A percentile compares a stretch with the other conserved stretches of the same genome.
These are phyloP conservation scores for Brenthis ino DNA, from an alignment of 2,888 invertebrate genomes.

Conservation along the genomic window DNA sequence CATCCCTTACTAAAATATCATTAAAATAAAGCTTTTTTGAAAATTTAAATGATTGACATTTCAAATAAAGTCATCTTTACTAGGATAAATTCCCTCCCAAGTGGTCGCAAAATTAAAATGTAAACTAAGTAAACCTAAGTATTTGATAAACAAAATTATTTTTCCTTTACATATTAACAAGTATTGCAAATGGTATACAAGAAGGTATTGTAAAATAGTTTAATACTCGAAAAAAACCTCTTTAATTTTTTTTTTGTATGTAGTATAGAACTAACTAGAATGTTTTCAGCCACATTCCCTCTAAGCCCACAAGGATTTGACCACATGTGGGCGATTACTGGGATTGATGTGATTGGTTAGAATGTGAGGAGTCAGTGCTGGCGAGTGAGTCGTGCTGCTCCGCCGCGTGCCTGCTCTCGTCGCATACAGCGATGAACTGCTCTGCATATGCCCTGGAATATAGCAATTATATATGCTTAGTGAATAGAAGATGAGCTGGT, in stretches of 20 bases:
- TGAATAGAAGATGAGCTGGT: too few species aligned
- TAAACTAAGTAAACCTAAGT: too few species aligned
- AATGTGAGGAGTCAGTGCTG: conserved; percentile 58
- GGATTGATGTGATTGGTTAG: conserved; percentile 41
- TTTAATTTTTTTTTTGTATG: neutral
- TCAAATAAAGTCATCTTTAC: too few species aligned
- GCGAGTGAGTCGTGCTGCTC: conserved; percentile 73
- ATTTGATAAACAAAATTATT: too few species aligned
- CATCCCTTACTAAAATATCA: neutral
- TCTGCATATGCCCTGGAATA: conserved; percentile 81
- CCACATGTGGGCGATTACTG: conserved; percentile 7
- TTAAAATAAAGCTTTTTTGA: conserved; percentile 11
- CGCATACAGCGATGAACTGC: conserved; percentile 84
- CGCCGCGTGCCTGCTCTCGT: conserved; percentile 77
- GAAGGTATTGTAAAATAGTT: too few species aligned
- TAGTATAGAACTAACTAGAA: neutral
- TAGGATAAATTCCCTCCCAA: too few species aligned
- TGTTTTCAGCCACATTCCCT: neutral
- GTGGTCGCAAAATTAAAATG: too few species aligned
- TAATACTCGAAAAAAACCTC: neutral
- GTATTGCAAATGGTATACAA: too few species aligned
- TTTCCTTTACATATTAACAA: too few species aligned
- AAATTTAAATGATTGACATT: too few species aligned
- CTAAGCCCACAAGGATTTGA: neutral
- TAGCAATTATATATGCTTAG: neutral